phyloP scores from a whole-genome alignment of 53 echinoderm and acorn worm species.

The Paelopatides confundens region DNA sequence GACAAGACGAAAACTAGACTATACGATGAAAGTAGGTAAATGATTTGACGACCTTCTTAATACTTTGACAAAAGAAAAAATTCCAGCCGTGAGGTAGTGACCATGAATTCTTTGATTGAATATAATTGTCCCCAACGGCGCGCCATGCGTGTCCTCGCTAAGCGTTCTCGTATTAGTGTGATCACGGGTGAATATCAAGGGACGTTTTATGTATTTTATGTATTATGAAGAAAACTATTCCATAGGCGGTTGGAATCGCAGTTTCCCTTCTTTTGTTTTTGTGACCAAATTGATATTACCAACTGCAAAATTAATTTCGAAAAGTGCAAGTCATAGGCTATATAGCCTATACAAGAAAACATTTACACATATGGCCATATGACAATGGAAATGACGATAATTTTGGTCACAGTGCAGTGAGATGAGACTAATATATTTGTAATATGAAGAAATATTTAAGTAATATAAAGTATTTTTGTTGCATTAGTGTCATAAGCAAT shows the following conservation, averaged over 20 bases:
- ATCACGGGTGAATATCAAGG: neutral
- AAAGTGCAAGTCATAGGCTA: too few relatives aligned
- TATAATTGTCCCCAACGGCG: conserved; percentile 21
- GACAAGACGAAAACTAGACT: neutral
- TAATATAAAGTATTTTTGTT: too few relatives aligned
- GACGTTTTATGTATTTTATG: neutral
- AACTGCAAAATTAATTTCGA: too few relatives aligned
- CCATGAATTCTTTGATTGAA: conserved; percentile 13
- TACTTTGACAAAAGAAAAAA: conserved; percentile 5
- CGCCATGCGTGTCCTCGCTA: conserved; percentile 1
- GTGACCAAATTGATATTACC: too few relatives aligned
- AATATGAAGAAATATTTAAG: too few relatives aligned
- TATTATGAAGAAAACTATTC: conserved; percentile 12
- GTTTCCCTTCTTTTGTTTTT: neutral
- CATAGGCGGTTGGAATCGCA: neutral
- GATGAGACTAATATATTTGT: too few relatives aligned
- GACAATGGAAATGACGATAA: too few relatives aligned
- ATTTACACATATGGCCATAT: too few relatives aligned
- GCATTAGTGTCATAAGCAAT: too few relatives aligned
- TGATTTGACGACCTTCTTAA: neutral
- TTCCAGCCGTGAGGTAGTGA: neutral
- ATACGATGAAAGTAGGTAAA: neutral
- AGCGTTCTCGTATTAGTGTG: neutral
- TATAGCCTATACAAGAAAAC: too few relatives aligned
- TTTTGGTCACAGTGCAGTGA: too few relatives aligned